A percentile compares a stretch with the other conserved stretches of the same genome.
These are phyloP conservation scores for Megaceryle alcyon DNA, from an alignment of 2,797 vertebrate genomes.

Conservation along the genomic window DNA sequence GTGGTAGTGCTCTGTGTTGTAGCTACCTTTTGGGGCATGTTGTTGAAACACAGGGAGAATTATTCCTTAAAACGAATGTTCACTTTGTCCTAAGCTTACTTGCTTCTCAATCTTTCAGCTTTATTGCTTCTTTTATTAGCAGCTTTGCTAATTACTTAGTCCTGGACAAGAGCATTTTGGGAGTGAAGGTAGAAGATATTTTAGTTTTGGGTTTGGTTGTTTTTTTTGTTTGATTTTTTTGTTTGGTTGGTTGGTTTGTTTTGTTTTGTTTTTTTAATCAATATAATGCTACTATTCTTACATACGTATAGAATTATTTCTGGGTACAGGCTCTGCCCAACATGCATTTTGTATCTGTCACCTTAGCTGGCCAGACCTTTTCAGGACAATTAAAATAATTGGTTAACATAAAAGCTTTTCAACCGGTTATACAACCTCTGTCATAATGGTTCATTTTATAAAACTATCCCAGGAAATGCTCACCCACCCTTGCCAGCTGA, in stretches of 20 bases:
- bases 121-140: neutral
- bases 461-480: neutral
- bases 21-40: neutral
- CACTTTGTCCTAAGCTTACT: neutral
- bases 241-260: neutral
- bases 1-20: neutral
- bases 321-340: neutral
- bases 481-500: neutral
- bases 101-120: neutral
- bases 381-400: neutral
- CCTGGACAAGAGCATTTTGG: neutral
- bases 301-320: neutral
- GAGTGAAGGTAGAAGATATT: neutral
- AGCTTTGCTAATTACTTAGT: neutral
- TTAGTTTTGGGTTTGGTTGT: neutral
- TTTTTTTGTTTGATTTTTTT: neutral
- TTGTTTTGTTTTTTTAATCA: neutral
- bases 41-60: neutral
- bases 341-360: neutral
- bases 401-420: neutral
- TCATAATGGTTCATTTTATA: neutral
- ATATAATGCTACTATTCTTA: neutral
- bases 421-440: neutral
- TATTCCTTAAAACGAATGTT: neutral
- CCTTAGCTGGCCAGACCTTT: neutral